These are phyloP conservation scores for Cotesia typhae DNA, from an alignment of 1,140 invertebrate genomes.

Conservation along the genomic window DNA sequence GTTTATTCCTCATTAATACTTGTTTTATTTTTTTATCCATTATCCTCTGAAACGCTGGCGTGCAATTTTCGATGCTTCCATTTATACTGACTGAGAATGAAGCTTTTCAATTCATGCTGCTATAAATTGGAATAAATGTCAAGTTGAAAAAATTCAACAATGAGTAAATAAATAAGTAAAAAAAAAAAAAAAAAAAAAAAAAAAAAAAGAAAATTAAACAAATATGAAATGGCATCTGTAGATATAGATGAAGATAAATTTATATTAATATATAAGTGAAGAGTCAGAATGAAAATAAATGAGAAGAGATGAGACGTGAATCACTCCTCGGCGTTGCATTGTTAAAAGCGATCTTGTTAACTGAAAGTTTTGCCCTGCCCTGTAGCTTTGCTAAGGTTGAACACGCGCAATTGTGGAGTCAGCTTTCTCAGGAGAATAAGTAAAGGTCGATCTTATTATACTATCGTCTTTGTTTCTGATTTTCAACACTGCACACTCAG, in stretches of 20 bases:
- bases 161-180: no score
- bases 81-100: no score
- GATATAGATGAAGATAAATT: neutral
- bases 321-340: constrained; percentile 23
- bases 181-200: no score
- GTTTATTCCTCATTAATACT: no score
- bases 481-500: neutral
- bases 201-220: no score
- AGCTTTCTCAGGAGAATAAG: constrained; percentile 21
- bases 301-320: constrained; percentile 1
- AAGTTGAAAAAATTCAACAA: no score
- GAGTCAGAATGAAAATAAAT: neutral
- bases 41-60: no score
- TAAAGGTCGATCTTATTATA: constrained; percentile 15
- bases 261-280: neutral
- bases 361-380: constrained; percentile 23
- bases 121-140: no score
- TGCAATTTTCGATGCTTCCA: no score
- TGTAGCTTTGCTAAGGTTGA: constrained; percentile 14
- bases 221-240: no score
- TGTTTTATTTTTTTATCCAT: no score
- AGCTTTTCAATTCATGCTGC: no score
- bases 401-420: constrained; percentile 31
- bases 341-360: constrained; percentile 34
- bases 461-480: constrained; percentile 10